phyloP scores from a whole-genome alignment of 2,888 invertebrate species.

The Clunio marinus region DNA sequence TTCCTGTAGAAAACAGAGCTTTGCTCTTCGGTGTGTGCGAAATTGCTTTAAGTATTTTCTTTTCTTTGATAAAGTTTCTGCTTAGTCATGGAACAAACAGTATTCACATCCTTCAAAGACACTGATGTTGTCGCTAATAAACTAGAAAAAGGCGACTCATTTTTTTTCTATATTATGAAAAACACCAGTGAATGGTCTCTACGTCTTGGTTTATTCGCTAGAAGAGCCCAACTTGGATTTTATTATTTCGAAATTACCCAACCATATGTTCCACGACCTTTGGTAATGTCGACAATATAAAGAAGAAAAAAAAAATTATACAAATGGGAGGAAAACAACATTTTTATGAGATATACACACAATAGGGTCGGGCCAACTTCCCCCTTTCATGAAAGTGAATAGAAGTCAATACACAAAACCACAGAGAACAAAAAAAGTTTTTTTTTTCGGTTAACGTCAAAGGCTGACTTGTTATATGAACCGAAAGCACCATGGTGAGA shows the following conservation, averaged over 20 bases:
- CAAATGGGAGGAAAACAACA: no score
- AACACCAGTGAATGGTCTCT: neutral
- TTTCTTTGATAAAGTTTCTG: no score
- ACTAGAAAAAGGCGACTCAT: neutral
- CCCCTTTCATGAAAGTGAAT: neutral
- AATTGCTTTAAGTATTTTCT: no score
- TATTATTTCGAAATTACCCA: neutral
- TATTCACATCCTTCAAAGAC: neutral
- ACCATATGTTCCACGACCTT: slow-evolving; percentile 21
- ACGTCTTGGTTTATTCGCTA: neutral
- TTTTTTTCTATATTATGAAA: no score
- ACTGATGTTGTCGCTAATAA: neutral
- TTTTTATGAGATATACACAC: neutral
- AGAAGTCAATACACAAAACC: neutral
- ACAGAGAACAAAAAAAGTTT: neutral
- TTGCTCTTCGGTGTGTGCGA: no score
- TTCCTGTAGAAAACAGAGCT: no score
- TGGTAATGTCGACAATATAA: neutral
- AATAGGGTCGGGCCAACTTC: neutral
- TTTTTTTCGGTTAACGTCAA: neutral
- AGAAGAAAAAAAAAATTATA: neutral
- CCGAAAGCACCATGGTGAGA: neutral
- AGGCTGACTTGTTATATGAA: neutral
- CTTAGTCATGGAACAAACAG: no score
- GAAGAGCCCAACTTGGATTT: neutral